These are phyloP conservation scores for Palythoa grandis DNA, from an alignment of 92 coral and sea anemone species.

Conservation along the genomic window DNA sequence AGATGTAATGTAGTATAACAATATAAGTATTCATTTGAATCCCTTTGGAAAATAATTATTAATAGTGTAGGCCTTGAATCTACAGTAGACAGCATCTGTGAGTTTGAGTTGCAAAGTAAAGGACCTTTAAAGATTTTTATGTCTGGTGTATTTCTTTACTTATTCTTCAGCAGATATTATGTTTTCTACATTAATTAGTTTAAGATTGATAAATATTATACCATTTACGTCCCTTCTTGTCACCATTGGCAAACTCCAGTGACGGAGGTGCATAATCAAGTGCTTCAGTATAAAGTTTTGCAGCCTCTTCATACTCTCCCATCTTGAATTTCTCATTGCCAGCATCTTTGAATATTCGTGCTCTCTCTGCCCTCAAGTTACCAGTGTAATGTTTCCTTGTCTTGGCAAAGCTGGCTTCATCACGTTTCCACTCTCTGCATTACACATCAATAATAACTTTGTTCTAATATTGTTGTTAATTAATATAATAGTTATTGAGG, in stretches of 20 bases:
- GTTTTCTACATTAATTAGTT: too few relatives aligned
- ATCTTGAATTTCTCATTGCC: slow-evolving; percentile 85
- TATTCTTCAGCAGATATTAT: too few relatives aligned
- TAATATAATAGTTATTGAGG: too few relatives aligned
- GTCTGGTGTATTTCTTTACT: too few relatives aligned
- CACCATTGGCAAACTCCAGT: slow-evolving; percentile 50
- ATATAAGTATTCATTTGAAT: too few relatives aligned
- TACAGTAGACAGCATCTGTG: too few relatives aligned
- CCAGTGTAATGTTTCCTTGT: slow-evolving; percentile 43
- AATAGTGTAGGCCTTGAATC: too few relatives aligned
- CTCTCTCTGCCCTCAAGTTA: slow-evolving; percentile 59
- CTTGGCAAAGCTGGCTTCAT: slow-evolving; percentile 66
- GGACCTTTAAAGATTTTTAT: too few relatives aligned
- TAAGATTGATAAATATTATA: neutral
- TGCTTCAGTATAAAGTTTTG: slow-evolving; percentile 68
- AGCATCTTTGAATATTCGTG: slow-evolving; percentile 72
- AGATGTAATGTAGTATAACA: too few relatives aligned
- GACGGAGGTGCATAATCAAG: slow-evolving; percentile 78
- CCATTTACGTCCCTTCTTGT: slow-evolving; percentile 66
- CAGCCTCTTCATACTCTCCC: slow-evolving; percentile 69
- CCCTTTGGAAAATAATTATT: too few relatives aligned
- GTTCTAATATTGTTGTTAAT: neutral
- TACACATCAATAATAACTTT: neutral
- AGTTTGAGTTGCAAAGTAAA: too few relatives aligned
- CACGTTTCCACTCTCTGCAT: slow-evolving; percentile 75